Conservation (phyloP, 2,797 vertebrate genomes). For the Geotrypetes seraphini region DNA sequence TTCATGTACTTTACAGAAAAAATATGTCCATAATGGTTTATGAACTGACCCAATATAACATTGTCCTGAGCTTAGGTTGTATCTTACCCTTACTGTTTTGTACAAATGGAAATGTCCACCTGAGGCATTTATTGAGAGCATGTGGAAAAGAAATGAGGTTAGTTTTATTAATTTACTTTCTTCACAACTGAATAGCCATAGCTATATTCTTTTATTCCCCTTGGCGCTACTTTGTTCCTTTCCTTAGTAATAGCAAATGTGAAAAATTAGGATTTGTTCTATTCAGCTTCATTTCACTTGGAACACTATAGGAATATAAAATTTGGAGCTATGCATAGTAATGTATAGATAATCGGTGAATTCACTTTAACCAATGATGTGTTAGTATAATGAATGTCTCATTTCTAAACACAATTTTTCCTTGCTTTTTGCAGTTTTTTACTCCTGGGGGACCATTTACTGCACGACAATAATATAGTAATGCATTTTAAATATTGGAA, state of each 20-base stretch:
- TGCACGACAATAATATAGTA: too few species aligned
- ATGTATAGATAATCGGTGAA: slow-evolving; percentile 28
- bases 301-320: slow-evolving; percentile 41
- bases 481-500: too few species aligned
- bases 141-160: slow-evolving; percentile 48
- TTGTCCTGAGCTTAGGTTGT: too few species aligned
- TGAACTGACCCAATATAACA: too few species aligned
- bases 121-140: slow-evolving; percentile 33
- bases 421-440: slow-evolving; percentile 31
- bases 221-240: slow-evolving; percentile 47
- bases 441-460: too few species aligned
- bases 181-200: slow-evolving; percentile 52
- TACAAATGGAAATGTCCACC: slow-evolving; percentile 36
- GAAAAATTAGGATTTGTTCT: slow-evolving; percentile 53
- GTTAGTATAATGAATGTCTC: slow-evolving; percentile 24
- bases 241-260: slow-evolving; percentile 56
- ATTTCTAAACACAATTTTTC: slow-evolving; percentile 24
- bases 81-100: slow-evolving; percentile 4
- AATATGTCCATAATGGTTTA: too few species aligned
- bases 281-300: slow-evolving; percentile 52
- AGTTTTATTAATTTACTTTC: slow-evolving; percentile 62
- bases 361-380: slow-evolving; percentile 41
- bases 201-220: slow-evolving; percentile 45
- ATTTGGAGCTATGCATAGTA: slow-evolving; percentile 37
- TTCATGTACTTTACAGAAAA: too few species aligned